Conservation (phyloP, 2,888 invertebrate species). For the Mycalesis mineus region DNA sequence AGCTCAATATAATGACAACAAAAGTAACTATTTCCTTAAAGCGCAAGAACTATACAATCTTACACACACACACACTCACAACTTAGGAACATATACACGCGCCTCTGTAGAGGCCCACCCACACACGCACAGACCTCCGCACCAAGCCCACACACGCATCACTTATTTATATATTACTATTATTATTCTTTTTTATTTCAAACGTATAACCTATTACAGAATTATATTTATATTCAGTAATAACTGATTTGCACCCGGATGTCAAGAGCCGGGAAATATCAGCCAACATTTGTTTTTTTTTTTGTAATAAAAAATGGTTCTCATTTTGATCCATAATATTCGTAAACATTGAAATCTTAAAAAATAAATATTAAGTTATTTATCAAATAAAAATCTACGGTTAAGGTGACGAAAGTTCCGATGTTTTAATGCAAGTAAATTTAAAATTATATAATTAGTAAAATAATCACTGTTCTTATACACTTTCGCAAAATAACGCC, state of each 20-base stretch:
- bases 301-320: too few relatives aligned
- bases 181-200: background rate
- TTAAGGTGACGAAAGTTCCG: too few relatives aligned
- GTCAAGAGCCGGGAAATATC: background rate
- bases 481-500: too few relatives aligned
- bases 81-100: constrained; percentile 10
- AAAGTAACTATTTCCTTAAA: background rate
- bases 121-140: constrained; percentile 39
- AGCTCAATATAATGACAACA: too few relatives aligned
- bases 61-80: constrained; percentile 2
- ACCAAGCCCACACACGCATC: constrained; percentile 26
- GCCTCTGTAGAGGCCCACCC: constrained; percentile 5
- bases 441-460: too few relatives aligned
- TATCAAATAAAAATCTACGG: too few relatives aligned
- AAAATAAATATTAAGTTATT: too few relatives aligned
- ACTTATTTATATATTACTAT: background rate
- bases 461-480: too few relatives aligned
- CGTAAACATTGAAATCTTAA: background rate
- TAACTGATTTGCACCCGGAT: background rate
- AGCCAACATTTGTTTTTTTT: too few relatives aligned
- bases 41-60: background rate
- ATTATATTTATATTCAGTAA: background rate
- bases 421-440: too few relatives aligned
- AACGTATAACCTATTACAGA: background rate
- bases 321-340: too few relatives aligned